These are phyloP conservation scores for Arctopsyche grandis DNA, from an alignment of 1,140 invertebrate genomes.

Conservation along the genomic window DNA sequence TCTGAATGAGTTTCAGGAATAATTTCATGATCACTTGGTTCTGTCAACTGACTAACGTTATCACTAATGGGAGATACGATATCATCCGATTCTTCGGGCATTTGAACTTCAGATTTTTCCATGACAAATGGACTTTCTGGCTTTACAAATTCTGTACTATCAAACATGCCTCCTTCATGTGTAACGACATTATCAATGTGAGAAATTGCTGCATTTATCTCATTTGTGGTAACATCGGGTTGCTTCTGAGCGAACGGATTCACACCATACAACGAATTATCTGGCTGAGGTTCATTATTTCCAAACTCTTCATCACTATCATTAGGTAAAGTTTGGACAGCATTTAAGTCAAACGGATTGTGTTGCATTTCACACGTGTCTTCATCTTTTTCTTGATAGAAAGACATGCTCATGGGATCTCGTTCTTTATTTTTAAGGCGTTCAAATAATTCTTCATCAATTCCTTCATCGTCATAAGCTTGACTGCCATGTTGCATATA, in stretches of 20 bases:
- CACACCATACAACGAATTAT: slow-evolving; percentile 40
- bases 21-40: slow-evolving; percentile 47
- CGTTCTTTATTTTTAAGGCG: slow-evolving; percentile 66
- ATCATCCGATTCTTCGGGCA: neutral
- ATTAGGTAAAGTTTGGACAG: slow-evolving; percentile 71
- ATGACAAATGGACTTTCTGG: slow-evolving; percentile 40
- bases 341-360: slow-evolving; percentile 71
- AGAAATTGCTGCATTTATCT: slow-evolving; percentile 51
- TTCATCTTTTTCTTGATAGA: slow-evolving; percentile 72
- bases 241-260: slow-evolving; percentile 40
- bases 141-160: slow-evolving; percentile 20
- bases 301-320: slow-evolving; percentile 67
- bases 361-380: slow-evolving; percentile 64
- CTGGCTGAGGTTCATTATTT: slow-evolving; percentile 56
- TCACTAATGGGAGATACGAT: slow-evolving; percentile 37
- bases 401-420: slow-evolving; percentile 77
- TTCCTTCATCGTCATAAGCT: slow-evolving; percentile 60
- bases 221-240: slow-evolving; percentile 42
- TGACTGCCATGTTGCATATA: slow-evolving; percentile 56
- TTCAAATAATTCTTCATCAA: slow-evolving; percentile 64
- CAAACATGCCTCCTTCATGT: slow-evolving; percentile 44
- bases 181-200: slow-evolving; percentile 50
- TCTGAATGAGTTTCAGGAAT: neutral
- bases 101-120: slow-evolving; percentile 33
- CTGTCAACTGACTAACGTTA: slow-evolving; percentile 45